Evolutionary conservation across 2,113 vertebrate genomes (phyloP), one percentile per base, ranked within the genome.

Genomic region (Setophaga coronata): DNA sequence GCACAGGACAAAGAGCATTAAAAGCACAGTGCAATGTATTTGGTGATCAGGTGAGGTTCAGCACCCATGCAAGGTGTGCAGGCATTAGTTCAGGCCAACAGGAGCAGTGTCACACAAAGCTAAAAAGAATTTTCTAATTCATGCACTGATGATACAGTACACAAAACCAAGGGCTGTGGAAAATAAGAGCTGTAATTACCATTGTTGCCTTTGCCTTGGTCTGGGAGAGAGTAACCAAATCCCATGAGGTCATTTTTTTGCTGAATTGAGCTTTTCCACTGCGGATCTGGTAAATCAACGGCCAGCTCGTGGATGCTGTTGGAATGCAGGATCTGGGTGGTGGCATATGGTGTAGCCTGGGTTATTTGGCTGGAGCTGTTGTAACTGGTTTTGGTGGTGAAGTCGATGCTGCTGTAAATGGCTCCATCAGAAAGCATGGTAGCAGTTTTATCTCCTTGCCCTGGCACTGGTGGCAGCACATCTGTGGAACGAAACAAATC

Each of bases 401-500:
- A 99, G 98, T 99, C 99, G 69, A 99, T 99, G 98, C 99, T 99
- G 97, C 99, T 99, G 96, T 99, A 99, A 98, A 99, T 99, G 97
- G 99, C 99, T 93, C 99, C 99, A 61, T 99, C 99, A 1, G 99
- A 99, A 58, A 99, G 98, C 99, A 99, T 99, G 8, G 99, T 99
- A 69, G 99, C 99, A 0, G 98, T 99, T 97, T 99, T 99, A 96
- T 99, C 99, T 50, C 98, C 98, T 96, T 99, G 99, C 78, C 98
- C 98, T 57, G 98, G 98, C 92, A 98, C 97, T 14, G 97, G 97
- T 51, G 99, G 98, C 95, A 99, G 97, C 84, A 99, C 98, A 97
- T 99, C 99, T 99, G 98, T 51, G 96, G 84, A 96, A 98, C 24
- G 26, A 96, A 97, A 98, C 78, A 96, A 97, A 97, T 92, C 92